A percentile compares a stretch with the other conserved stretches of the same genome.
These are phyloP conservation scores for Pao palembangensis DNA, from an alignment of 2,113 vertebrate species.

Conservation along the genomic window DNA sequence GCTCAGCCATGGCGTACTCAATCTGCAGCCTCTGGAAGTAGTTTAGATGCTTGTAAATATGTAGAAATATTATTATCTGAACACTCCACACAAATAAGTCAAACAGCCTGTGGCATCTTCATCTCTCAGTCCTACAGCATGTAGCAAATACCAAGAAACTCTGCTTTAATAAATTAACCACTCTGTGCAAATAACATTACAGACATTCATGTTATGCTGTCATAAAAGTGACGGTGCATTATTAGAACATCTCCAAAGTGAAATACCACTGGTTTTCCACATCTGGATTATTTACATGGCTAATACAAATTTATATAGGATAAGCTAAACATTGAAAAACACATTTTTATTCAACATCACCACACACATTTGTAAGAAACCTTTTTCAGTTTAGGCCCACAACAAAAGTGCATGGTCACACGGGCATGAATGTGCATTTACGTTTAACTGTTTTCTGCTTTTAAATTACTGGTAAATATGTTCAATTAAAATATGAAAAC, in stretches of 20 bases:
- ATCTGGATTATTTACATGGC: constrained; percentile 36
- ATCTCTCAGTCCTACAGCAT: no score
- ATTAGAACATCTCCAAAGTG: constrained; percentile 36
- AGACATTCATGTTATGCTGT: constrained; percentile 62
- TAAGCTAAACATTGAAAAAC: constrained; percentile 13
- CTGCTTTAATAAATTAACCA: constrained; percentile 53
- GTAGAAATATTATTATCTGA: neutral
- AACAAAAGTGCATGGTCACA: constrained; percentile 17
- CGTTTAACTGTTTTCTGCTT: no score
- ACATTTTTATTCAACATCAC: constrained; percentile 41
- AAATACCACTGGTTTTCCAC: constrained; percentile 35
- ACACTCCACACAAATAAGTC: neutral
- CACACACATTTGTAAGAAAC: constrained; percentile 30
- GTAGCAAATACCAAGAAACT: constrained; percentile 28
- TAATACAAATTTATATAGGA: constrained; percentile 32
- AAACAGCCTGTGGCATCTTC: no score
- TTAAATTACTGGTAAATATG: no score
- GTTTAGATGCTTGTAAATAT: neutral
- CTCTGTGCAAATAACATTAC: constrained; percentile 61
- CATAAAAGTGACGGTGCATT: constrained; percentile 49
- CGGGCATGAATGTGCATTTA: no score
- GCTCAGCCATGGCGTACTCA: neutral
- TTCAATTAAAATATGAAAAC: no score
- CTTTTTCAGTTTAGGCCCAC: constrained; percentile 11
- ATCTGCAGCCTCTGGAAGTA: neutral